Conservation (phyloP, 2,113 vertebrate species). For the Chionomys nivalis region DNA sequence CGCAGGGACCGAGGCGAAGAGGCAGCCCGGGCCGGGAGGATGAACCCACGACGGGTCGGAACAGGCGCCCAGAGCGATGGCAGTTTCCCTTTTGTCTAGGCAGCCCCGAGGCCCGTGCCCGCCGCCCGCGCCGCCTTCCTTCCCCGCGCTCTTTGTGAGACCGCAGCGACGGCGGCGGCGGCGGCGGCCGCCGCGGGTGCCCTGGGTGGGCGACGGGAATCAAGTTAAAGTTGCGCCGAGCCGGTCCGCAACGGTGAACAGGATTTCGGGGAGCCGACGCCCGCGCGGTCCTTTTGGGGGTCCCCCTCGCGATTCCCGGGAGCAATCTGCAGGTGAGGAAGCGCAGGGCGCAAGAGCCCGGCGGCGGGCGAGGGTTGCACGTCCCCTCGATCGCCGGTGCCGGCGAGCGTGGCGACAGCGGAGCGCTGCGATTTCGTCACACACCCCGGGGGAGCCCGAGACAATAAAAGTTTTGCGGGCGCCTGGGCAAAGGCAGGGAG, state of each 20-base stretch:
- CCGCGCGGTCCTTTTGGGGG: background rate
- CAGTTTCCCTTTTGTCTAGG: constrained; percentile 74
- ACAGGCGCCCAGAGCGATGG: background rate
- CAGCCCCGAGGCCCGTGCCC: constrained; percentile 49
- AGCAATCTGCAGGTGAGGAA: constrained; percentile 64
- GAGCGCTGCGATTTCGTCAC: constrained; percentile 14
- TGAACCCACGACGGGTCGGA: background rate
- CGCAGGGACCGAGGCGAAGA: constrained; percentile 33
- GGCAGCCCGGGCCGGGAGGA: background rate
- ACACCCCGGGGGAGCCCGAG: constrained; percentile 11
- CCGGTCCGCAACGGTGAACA: background rate
- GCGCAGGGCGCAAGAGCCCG: constrained; percentile 22
- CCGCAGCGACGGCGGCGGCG: constrained; percentile 17
- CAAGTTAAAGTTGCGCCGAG: constrained; percentile 67
- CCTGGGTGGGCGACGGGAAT: background rate
- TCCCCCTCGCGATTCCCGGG: background rate
- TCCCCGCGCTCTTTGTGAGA: constrained; percentile 70
- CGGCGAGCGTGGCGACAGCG: background rate
- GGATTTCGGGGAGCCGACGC: background rate
- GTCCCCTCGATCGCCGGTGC: constrained; percentile 39
- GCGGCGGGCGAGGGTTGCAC: constrained; percentile 44
- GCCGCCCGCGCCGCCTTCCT: constrained; percentile 54
- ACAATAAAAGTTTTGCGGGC: constrained; percentile 76
- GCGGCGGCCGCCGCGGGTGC: constrained; percentile 1
- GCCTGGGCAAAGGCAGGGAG: constrained; percentile 17